phyloP scores from a whole-genome alignment of 2,113 vertebrate genomes.

The Excalfactoria chinensis region DNA sequence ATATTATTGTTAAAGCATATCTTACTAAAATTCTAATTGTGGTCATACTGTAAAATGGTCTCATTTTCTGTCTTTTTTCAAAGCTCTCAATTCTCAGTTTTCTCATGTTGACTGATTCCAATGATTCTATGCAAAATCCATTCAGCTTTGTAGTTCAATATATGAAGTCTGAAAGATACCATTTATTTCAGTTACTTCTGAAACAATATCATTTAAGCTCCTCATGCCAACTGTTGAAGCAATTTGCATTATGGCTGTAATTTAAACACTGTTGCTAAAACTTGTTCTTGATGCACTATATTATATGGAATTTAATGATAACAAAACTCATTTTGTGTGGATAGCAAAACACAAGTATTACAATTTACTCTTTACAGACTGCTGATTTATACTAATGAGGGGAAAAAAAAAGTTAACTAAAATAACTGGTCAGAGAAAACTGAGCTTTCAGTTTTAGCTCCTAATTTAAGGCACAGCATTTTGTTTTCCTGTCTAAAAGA shows the following conservation, averaged over 20 bases:
- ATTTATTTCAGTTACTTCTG: background rate
- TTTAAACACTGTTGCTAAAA: background rate
- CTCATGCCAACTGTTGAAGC: background rate
- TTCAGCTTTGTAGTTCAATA: background rate
- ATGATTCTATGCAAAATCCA: background rate
- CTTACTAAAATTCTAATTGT: background rate
- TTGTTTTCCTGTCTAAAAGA: background rate
- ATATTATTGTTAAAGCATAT: background rate
- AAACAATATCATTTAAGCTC: background rate
- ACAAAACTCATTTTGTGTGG: background rate
- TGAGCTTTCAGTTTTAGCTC: background rate
- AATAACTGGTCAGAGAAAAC: background rate
- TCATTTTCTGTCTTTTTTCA: background rate
- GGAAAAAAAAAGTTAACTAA: background rate
- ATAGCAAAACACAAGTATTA: background rate
- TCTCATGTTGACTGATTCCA: background rate
- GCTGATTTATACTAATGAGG: background rate
- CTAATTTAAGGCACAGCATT: background rate
- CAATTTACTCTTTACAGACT: background rate
- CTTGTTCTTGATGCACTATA: background rate
- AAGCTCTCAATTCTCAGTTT: background rate
- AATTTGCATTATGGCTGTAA: background rate
- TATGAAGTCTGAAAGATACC: background rate
- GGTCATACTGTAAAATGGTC: background rate
- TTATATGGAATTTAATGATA: background rate